Conservation (phyloP, 2,888 invertebrate genomes). For the Nemotelus nigrinus region DNA sequence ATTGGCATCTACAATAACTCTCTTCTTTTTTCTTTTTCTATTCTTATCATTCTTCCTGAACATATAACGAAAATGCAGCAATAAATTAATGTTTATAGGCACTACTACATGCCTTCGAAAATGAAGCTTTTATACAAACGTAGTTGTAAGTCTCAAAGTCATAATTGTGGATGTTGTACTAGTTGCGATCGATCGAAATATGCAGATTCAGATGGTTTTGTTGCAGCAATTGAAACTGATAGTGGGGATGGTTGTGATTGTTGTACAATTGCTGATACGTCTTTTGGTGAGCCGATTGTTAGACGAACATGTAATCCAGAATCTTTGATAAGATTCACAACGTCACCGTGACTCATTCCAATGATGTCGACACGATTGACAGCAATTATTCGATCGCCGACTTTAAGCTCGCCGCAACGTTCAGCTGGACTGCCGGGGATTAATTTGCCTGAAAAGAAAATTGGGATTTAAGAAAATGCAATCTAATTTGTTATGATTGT, state of each 20-base stretch:
- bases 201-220: constrained; percentile 39
- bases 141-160: constrained; percentile 64
- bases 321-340: constrained; percentile 96
- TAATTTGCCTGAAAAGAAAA: constrained; percentile 77
- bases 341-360: constrained; percentile 93
- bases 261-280: constrained; percentile 48
- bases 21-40: neutral
- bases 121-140: constrained; percentile 64
- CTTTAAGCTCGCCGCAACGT: constrained; percentile 86
- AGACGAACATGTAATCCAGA: constrained; percentile 91
- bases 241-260: constrained; percentile 54
- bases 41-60: neutral
- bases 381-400: constrained; percentile 95
- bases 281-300: constrained; percentile 71
- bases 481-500: constrained; percentile 44
- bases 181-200: constrained; percentile 55
- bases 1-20: neutral
- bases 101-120: constrained; percentile 52
- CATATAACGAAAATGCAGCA: constrained; percentile 1
- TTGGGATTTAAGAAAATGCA: constrained; percentile 18
- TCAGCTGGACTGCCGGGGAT: constrained; percentile 97
- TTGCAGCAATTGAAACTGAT: constrained; percentile 34
- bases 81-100: constrained; percentile 16
- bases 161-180: constrained; percentile 62
- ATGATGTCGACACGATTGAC: constrained; percentile 94